phyloP scores from a whole-genome alignment of 2,888 invertebrate genomes.

The Xestia c-nigrum region DNA sequence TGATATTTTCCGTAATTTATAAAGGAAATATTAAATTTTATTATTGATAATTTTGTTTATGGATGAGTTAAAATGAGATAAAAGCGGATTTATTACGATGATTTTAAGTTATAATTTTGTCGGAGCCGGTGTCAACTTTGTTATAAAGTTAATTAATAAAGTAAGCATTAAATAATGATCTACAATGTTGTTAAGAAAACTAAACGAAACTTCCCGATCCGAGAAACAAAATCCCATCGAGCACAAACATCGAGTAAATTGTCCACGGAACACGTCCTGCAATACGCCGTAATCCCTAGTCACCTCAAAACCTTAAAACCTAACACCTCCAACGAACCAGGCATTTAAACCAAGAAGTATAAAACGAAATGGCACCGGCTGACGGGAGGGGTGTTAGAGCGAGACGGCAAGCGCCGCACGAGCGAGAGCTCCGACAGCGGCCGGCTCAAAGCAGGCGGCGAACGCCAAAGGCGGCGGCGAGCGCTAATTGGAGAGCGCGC shows the following conservation, averaged over 20 bases:
- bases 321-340: constrained; percentile 61
- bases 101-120: constrained; percentile 9
- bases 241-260: constrained; percentile 1
- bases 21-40: constrained; percentile 5
- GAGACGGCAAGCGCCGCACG: constrained; percentile 64
- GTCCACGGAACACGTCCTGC: not conserved
- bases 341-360: constrained; percentile 64
- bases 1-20: constrained; percentile 21
- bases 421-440: constrained; percentile 74
- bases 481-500: constrained; percentile 89
- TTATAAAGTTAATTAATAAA: constrained; percentile 26
- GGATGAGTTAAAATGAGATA: constrained; percentile 10
- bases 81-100: constrained; percentile 13
- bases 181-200: constrained; percentile 9
- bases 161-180: constrained; percentile 5
- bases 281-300: constrained; percentile 46
- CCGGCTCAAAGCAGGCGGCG: constrained; percentile 84
- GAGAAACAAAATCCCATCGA: constrained; percentile 5
- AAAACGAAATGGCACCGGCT: constrained; percentile 72
- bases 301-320: constrained; percentile 59
- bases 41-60: constrained; percentile 15
- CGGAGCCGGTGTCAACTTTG: constrained; percentile 4
- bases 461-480: constrained; percentile 89
- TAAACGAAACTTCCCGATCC: not conserved
- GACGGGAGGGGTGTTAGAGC: constrained; percentile 69